Conservation (phyloP, 1,140 invertebrate species). For the Druon quercuslanigerum region DNA sequence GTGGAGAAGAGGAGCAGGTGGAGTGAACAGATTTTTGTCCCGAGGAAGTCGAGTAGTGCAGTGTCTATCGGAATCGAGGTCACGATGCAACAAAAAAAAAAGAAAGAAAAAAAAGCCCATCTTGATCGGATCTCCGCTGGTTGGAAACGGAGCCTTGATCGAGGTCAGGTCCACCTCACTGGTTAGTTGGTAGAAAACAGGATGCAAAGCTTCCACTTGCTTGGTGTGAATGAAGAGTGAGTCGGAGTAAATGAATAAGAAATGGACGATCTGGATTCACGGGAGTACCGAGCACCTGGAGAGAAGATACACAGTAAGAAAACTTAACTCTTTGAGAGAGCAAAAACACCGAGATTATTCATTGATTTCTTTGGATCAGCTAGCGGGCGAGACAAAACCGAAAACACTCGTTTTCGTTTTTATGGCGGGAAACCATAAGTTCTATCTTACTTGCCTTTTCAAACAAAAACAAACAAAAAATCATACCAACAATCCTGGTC, state of each 20-base stretch:
- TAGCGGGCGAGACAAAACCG: background rate
- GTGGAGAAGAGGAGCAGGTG: background rate
- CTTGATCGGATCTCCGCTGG: background rate
- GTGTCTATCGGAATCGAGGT: conserved; percentile 3
- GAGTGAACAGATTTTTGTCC: background rate
- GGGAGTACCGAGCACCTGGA: conserved; percentile 22
- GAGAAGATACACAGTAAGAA: conserved; percentile 7
- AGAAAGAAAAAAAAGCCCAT: background rate
- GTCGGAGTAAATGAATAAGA: conserved; percentile 12
- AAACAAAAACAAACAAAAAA: background rate
- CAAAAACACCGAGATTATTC: background rate
- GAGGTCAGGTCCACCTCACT: background rate
- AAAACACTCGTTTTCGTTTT: background rate
- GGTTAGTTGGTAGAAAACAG: conserved; percentile 10
- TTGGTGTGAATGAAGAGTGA: conserved; percentile 15
- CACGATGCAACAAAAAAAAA: background rate
- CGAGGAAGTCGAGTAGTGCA: conserved; percentile 9
- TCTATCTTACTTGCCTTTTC: background rate
- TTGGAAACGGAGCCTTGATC: background rate
- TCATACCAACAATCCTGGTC: background rate
- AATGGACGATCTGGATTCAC: conserved; percentile 4
- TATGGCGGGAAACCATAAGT: conserved; percentile 7
- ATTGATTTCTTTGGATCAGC: background rate
- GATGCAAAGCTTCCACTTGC: conserved; percentile 23
- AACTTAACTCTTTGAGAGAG: background rate